These are phyloP conservation scores for Drosophila parabipectinata DNA, from an alignment of 1,140 invertebrate species.

Conservation along the genomic window DNA sequence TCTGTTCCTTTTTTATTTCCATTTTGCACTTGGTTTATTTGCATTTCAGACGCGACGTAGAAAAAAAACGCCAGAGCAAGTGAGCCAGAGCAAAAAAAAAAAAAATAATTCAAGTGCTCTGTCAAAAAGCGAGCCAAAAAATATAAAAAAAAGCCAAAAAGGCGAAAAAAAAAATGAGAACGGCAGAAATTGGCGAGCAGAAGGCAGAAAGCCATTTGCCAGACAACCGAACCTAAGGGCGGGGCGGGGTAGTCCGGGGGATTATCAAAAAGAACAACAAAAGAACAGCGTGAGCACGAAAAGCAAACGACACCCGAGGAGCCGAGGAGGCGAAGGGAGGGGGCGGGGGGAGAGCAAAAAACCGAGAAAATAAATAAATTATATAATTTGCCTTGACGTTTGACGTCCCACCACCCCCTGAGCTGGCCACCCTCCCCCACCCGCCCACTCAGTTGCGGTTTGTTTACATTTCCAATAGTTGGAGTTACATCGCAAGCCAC, in stretches of 20 bases:
- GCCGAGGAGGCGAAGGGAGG: not conserved
- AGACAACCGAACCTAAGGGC: conserved; percentile 57
- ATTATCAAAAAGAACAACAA: conserved; percentile 32
- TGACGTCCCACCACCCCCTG: conserved; percentile 8
- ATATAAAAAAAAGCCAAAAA: conserved; percentile 10
- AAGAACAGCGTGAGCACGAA: conserved; percentile 23
- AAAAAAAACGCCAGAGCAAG: conserved; percentile 7
- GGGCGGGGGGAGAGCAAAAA: not conserved
- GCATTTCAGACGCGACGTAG: conserved; percentile 58
- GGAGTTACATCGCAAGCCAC: conserved; percentile 27
- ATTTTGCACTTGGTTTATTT: conserved; percentile 48
- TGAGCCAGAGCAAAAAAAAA: conserved; percentile 9
- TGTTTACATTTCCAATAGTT: conserved; percentile 53
- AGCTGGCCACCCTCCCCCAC: not conserved
- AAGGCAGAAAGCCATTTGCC: conserved; percentile 57
- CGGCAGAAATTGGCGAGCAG: conserved; percentile 47
- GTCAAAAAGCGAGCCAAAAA: conserved; percentile 10
- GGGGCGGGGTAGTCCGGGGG: conserved; percentile 2
- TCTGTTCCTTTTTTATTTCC: not conserved
- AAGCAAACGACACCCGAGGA: conserved; percentile 5
- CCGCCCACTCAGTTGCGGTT: conserved; percentile 12
- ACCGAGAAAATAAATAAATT: conserved; percentile 70
- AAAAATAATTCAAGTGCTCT: conserved; percentile 48
- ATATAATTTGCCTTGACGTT: conserved; percentile 72
- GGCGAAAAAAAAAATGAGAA: conserved; percentile 36